Base-by-base conservation (phyloP, 2,888 invertebrate species). In the Molanna angustata region DNA sequence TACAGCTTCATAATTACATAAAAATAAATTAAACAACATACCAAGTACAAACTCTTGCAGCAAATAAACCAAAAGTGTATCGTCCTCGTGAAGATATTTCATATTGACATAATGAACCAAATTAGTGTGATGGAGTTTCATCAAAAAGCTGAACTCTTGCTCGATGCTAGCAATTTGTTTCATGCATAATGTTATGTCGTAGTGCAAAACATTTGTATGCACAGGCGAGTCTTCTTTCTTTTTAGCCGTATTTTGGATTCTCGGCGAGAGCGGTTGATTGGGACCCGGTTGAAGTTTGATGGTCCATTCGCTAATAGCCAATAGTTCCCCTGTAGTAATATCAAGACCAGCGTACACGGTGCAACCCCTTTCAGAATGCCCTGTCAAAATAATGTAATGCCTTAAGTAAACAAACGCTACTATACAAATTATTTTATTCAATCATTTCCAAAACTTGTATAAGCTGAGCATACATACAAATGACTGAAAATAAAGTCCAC, bases 321-420 rank as follows among this genome's bases (percentile, higher is more conserved):
- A 71, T 42, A 86, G 66, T 59, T 88, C 85, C 0, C 91, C 90
- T 11, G 82, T 80, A 52, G 80, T 80, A 48, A 80, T 79, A 65
- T 93, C 93, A 16, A 93, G 80, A 4, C 88, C 91, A 16, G 83
- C 78, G 67, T 85, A 91, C 2, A 87, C 84, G 18, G 85, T 81
- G 40, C 86, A 85, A 4, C 90, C 90, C 59, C 82, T 82, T 20
- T 80, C 71, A 19, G 87, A 87, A 65, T 91, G 90, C 2, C 87
- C 88, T 84, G 66, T 20, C 65, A 65, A 48, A 41, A 21, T 14
- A 52, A 51, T n/a, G n/a, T n/a, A n/a, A n/a, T n/a, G n/a, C n/a
- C n/a, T n/a, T n/a, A n/a, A n/a, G n/a, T n/a, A n/a, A n/a, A n/a
- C n/a, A n/a, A n/a, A n/a, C n/a, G n/a, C n/a, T n/a, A n/a, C n/a